A percentile compares a stretch with the other conserved stretches of the same genome.
Evolutionary conservation across 2,113 vertebrate genomes (phyloP).

Genomic region (Marmota monax): DNA sequence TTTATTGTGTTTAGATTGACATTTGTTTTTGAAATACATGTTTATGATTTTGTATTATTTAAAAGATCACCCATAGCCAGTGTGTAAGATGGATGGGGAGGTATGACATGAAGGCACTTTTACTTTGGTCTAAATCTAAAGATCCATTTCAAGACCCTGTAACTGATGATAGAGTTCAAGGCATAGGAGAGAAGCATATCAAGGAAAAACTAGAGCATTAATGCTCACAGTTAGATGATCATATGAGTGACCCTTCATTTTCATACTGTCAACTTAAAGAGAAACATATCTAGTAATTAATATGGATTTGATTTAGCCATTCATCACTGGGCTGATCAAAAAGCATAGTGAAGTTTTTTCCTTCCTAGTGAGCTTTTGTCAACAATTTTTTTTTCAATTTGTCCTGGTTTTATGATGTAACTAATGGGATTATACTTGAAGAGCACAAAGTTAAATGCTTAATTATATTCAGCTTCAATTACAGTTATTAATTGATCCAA

Average conservation of each 20-base stretch:
- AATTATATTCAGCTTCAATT: conserved; percentile 70
- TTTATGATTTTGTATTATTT: neutral
- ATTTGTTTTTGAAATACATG: neutral
- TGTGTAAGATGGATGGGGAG: neutral
- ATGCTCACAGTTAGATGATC: neutral
- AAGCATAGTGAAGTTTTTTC: neutral
- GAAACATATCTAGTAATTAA: neutral
- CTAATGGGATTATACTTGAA: conserved; percentile 50
- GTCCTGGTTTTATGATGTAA: conserved; percentile 31
- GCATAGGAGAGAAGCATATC: neutral
- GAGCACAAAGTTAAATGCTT: conserved; percentile 66
- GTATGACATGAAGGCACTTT: neutral
- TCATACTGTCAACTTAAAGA: neutral
- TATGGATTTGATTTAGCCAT: neutral
- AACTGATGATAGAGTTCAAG: neutral
- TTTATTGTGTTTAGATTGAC: neutral
- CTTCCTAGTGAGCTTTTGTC: conserved; percentile 21
- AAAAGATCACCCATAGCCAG: neutral
- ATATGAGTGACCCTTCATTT: neutral
- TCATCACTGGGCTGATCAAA: neutral
- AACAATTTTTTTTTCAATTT: conserved; percentile 46
- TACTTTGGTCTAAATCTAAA: neutral
- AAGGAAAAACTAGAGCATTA: neutral
- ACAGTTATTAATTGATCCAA: conserved; percentile 66
- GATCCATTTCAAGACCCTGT: neutral